Conservation (phyloP, 1,140 invertebrate species). For the Scaptodrosophila lebanonensis region DNA sequence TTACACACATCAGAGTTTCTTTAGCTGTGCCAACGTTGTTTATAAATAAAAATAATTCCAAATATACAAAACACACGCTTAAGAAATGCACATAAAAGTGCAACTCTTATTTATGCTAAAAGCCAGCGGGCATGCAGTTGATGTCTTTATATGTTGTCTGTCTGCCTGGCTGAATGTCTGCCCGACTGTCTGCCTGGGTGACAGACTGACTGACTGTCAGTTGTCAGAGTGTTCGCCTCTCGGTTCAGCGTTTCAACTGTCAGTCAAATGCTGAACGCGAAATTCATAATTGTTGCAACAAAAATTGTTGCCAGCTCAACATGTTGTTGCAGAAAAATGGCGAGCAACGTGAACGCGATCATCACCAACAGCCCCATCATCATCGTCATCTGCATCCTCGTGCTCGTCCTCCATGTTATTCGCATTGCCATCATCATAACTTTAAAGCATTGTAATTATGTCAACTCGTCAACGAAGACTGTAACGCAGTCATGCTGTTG, state of each 20-base stretch:
- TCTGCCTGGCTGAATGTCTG: slow-evolving; percentile 54
- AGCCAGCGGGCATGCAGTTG: slow-evolving; percentile 32
- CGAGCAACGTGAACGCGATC: slow-evolving; percentile 2
- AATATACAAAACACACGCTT: too few species aligned
- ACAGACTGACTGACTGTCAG: background rate
- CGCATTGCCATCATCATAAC: slow-evolving; percentile 42
- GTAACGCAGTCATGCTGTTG: too few species aligned
- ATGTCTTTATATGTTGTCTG: slow-evolving; percentile 27
- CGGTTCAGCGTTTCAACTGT: slow-evolving; percentile 60
- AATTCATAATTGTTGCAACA: slow-evolving; percentile 67
- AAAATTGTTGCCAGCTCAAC: slow-evolving; percentile 18
- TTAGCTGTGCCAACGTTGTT: too few species aligned
- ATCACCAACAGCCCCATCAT: slow-evolving; percentile 5
- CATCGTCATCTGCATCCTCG: slow-evolving; percentile 16
- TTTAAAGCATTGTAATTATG: slow-evolving; percentile 72
- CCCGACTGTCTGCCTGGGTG: slow-evolving; percentile 30
- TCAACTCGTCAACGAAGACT: slow-evolving; percentile 40
- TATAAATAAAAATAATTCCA: too few species aligned
- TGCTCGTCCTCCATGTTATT: slow-evolving; percentile 8
- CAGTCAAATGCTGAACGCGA: slow-evolving; percentile 57
- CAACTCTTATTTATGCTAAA: slow-evolving; percentile 30
- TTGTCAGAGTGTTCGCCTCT: slow-evolving; percentile 13
- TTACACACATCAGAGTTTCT: too few species aligned
- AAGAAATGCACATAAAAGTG: slow-evolving; percentile 12
- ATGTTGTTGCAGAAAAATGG: slow-evolving; percentile 8